phyloP scores from a whole-genome alignment of 2,888 invertebrate genomes.

The Nephrotoma guestfalica region DNA sequence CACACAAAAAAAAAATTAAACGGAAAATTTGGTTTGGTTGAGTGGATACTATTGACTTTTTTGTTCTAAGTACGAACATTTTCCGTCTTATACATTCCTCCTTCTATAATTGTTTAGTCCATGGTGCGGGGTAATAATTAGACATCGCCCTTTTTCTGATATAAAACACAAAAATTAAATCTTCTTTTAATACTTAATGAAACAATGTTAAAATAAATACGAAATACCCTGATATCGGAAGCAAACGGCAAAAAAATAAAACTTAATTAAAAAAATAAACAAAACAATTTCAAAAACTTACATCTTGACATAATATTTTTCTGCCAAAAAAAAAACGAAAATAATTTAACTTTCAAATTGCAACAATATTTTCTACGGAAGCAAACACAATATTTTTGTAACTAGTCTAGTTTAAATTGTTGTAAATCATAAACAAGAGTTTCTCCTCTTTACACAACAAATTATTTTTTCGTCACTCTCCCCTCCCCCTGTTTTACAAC shows the following conservation, averaged over 20 bases:
- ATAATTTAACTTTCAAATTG: neutral
- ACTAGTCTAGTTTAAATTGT: neutral
- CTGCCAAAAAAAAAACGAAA: neutral
- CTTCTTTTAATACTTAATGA: neutral
- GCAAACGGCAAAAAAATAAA: neutral
- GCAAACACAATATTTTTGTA: neutral
- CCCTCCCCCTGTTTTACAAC: too few species aligned
- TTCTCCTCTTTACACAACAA: too few species aligned
- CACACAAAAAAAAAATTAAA: neutral
- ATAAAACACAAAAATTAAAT: neutral
- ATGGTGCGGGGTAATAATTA: neutral
- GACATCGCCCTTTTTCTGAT: neutral
- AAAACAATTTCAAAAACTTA: neutral
- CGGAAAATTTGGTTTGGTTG: neutral
- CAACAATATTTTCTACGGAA: neutral
- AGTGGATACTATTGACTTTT: neutral
- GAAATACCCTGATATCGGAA: neutral
- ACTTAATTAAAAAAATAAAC: neutral
- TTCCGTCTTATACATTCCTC: neutral
- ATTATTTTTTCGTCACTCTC: too few species aligned
- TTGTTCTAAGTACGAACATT: neutral
- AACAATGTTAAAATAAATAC: neutral
- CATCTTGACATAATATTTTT: neutral
- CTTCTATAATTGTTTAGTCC: neutral
- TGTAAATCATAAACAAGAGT: neutral